Evolutionary conservation across 2,797 vertebrate species (phyloP), one percentile per base, ranked within the genome.

Genomic region (Tauraco hartlaubi): DNA sequence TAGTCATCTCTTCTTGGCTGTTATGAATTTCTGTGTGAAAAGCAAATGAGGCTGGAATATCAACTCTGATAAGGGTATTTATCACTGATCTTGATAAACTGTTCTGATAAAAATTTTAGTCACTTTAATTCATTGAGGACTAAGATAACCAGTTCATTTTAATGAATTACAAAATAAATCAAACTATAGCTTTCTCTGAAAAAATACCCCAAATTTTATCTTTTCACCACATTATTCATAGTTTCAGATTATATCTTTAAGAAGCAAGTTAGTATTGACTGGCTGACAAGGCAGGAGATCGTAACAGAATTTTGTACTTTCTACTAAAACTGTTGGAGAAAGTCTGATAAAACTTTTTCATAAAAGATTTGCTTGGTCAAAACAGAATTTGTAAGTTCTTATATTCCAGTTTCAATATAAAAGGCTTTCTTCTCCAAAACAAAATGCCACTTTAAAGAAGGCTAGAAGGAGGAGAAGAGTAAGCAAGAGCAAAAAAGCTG

Each of bases 31-130:
- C 39, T 83, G 29, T 82, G 51, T 88, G 39, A 68, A 94, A 97
- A 95, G 76, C 41, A 95, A 96, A 94, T 85, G 82, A 94, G 71
- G 61, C 55, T 91, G 68, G 49, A 75, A 46, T 87, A 90, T 79
- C 96, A 88, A 75, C 52, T 88, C 62, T 91, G 95, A 94, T 96
- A 95, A 66, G 13, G 73, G 77, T 95, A 94, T 95, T 97, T 94
- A 79, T 94, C 75, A 84, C 41, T 68, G 64, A 91, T 79, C 85
- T 78, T 93, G 88, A 95, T 76, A 66, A 94, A 94, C 21, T 55
- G 12, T 61, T 79, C 59, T 78, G 88, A 92, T 94, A 93, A 92
- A 92, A 96, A 37, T 39, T 63, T 63, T 86, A 84, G 48, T 88
- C 76, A 79, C n/a, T 90, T 96, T 77, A 87, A 92, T 96, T 93